phyloP scores from a whole-genome alignment of 2,888 invertebrate species.

The Rugalucina vietnamica region DNA sequence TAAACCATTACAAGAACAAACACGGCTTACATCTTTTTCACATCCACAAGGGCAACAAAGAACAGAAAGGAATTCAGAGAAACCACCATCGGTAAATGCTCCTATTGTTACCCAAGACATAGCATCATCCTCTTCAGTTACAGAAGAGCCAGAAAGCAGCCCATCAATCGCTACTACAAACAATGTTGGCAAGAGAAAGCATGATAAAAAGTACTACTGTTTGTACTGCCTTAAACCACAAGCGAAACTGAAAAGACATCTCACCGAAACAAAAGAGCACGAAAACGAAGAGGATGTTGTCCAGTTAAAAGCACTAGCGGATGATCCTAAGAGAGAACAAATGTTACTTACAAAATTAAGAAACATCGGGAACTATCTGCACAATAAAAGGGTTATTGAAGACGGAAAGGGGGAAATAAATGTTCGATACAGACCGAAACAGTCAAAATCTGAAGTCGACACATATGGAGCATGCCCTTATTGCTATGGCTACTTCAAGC shows the following conservation, averaged over 20 bases:
- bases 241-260: not conserved
- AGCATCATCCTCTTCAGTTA: too few relatives aligned
- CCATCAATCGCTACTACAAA: not conserved
- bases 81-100: not conserved
- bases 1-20: not conserved
- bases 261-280: not conserved
- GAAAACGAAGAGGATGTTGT: not conserved
- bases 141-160: not conserved
- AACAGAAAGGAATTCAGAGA: not conserved
- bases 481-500: not conserved
- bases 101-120: not conserved
- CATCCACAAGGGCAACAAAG: too few relatives aligned
- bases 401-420: not conserved
- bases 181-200: not conserved
- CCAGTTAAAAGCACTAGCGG: not conserved
- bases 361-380: not conserved
- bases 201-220: not conserved
- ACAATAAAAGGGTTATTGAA: not conserved
- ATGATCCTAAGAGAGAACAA: not conserved
- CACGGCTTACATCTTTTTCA: not conserved
- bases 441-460: not conserved
- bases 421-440: not conserved
- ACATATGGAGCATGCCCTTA: not conserved
- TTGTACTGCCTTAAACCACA: not conserved
- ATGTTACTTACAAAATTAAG: not conserved